Evolutionary conservation across 2,888 invertebrate species (phyloP).

Genomic region (Trimorus sp.): DNA sequence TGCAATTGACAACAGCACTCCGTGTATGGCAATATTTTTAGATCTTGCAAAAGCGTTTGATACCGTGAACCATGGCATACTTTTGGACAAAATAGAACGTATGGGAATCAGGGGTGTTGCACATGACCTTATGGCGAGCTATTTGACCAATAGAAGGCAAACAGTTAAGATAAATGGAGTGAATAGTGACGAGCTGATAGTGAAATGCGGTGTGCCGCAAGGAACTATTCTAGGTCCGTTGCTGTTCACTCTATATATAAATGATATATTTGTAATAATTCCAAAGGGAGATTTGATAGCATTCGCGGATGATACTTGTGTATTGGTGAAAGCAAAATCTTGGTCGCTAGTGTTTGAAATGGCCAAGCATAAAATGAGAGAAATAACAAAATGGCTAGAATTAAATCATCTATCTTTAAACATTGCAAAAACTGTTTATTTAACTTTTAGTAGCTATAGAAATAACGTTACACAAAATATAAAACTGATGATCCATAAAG

Average conservation of each 20-base stretch:
- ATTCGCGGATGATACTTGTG: constrained; percentile 11
- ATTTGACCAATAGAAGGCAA: constrained; percentile 6
- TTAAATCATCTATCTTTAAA: constrained; percentile 4
- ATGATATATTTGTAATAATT: constrained; percentile 16
- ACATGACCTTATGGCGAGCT: background rate
- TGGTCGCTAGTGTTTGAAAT: background rate
- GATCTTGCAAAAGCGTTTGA: constrained; percentile 21
- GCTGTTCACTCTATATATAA: constrained; percentile 17
- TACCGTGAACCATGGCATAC: constrained; percentile 5
- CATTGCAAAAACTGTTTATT: background rate
- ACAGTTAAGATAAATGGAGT: constrained; percentile 3
- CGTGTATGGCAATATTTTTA: constrained; percentile 13
- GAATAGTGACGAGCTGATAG: background rate
- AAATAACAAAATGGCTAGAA: constrained; percentile 9
- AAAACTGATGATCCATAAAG: background rate
- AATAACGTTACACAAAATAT: background rate
- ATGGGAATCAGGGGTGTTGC: constrained; percentile 9
- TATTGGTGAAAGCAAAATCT: background rate
- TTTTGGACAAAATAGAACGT: constrained; percentile 9
- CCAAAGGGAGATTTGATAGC: constrained; percentile 3
- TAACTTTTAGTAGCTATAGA: constrained; percentile 14
- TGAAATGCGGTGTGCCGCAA: constrained; percentile 25
- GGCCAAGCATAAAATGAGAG: background rate
- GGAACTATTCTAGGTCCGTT: constrained; percentile 17
- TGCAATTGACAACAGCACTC: constrained; percentile 8